Evolutionary conservation across 2,888 invertebrate genomes (phyloP).

Genomic region (Abscondita cerata): DNA sequence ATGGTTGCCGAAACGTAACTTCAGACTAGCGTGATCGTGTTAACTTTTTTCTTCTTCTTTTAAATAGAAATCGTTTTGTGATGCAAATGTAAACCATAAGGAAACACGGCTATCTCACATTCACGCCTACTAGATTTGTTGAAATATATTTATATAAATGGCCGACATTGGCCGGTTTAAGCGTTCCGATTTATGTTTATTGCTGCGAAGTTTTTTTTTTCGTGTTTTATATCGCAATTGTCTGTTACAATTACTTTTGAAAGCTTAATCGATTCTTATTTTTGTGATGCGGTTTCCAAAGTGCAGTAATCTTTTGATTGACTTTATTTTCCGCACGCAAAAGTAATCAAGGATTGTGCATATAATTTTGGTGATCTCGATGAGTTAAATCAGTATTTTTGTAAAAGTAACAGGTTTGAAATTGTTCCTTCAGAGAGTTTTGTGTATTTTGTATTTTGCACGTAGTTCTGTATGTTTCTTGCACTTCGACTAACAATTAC

Average conservation of each 20-base stretch:
- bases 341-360: not conserved
- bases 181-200: conserved; percentile 17
- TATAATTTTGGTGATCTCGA: conserved; percentile 21
- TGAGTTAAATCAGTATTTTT: conserved; percentile 24
- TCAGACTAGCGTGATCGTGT: conserved; percentile 33
- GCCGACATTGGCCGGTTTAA: conserved; percentile 39
- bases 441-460: conserved; percentile 6
- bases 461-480: not conserved
- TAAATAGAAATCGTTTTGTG: conserved; percentile 46
- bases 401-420: not conserved
- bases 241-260: conserved; percentile 2
- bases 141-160: conserved; percentile 42
- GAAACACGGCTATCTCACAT: conserved; percentile 48
- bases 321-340: not conserved
- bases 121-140: conserved; percentile 47
- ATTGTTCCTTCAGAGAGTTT: not conserved
- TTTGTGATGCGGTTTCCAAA: too few relatives aligned
- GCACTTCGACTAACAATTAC: conserved; percentile 17
- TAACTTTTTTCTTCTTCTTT: conserved; percentile 29
- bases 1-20: conserved; percentile 11
- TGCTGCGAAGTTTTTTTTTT: conserved; percentile 15
- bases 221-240: conserved; percentile 6
- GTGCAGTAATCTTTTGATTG: not conserved
- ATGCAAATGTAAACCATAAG: conserved; percentile 52
- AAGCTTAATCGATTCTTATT: not conserved